Evolutionary conservation across 2,888 invertebrate genomes (phyloP), one percentile per base, ranked within the genome.

Genomic region (Eupsilia transversa): DNA sequence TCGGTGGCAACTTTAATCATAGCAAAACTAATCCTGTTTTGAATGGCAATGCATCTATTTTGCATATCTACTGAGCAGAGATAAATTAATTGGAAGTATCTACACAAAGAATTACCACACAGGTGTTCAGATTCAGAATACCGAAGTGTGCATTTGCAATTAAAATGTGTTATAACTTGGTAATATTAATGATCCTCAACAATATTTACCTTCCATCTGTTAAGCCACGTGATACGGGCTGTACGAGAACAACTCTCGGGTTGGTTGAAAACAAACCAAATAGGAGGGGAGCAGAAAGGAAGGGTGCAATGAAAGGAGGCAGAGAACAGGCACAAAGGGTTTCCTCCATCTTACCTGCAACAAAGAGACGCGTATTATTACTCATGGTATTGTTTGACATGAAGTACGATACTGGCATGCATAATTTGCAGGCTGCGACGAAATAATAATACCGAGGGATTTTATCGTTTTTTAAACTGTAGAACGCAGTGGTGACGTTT

Each of bases 301-400:
- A 82, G 80, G 79, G 84, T 81, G 79, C 79, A 80, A 85, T 85
- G 87, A 83, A 83, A 80, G 76, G 79, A 83, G 35, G 74, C 72
- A 88, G 84, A 86, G 79, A 81, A 75, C 74, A 85, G 77, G 84
- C 87, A 92, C 91, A 92, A 92, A 92, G 88, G 82, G 86, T 87
- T 92, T 91, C 92, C 91, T 91, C 89, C 88, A 80, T 84, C 88
- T 92, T 95, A 95, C 95, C 95, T 94, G 95, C 65, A 94, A 95
- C 94, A 95, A 94, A 93, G 87, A 92, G 73, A 88, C 72, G 64
- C 46, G 79, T 83, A 87, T 90, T 91, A 91, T 91, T 92, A 92
- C 85, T 89, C 86, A 87, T 67, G 74, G 84, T 79, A 85, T 87
- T 84, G 86, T 89, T 86, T 74, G 76, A 82, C 82, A 86, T 68